A percentile compares a stretch with the other conserved stretches of the same genome.
Evolutionary conservation across 2,888 invertebrate species (phyloP).

Genomic region (Apotomis capreana): DNA sequence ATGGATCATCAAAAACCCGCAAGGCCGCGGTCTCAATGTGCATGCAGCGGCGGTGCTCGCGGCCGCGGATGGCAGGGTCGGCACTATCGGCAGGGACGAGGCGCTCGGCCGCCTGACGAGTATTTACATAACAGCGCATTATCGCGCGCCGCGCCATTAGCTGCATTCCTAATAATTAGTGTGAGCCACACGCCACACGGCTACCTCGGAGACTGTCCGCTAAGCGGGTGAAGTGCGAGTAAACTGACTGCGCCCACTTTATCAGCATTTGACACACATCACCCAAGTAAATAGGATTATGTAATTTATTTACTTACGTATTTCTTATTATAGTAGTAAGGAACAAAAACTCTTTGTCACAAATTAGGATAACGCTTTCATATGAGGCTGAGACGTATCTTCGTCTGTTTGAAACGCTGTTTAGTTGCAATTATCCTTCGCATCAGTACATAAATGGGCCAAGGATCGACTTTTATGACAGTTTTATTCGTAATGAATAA

Average conservation of each 20-base stretch:
- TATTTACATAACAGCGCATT: constrained; percentile 31
- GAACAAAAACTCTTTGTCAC: no score
- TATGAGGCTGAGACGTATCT: background rate
- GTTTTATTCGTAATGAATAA: constrained; percentile 12
- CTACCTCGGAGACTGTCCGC: no score
- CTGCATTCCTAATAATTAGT: constrained; percentile 20
- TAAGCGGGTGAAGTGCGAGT: no score
- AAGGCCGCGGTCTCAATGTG: background rate
- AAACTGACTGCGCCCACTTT: no score
- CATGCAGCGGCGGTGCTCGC: no score
- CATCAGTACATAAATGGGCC: constrained; percentile 4
- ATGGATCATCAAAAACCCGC: constrained; percentile 7
- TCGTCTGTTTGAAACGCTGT: background rate
- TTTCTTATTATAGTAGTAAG: no score
- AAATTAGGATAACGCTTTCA: no score
- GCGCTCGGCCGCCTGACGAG: background rate
- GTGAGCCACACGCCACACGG: background rate
- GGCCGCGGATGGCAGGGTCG: background rate
- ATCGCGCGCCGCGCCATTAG: constrained; percentile 20
- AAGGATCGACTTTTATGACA: constrained; percentile 6
- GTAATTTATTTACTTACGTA: no score
- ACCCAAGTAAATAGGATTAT: no score
- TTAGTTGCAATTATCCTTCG: background rate
- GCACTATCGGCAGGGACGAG: background rate
- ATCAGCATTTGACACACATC: no score